Conservation (phyloP, 1,140 invertebrate genomes). For the Dinothrombium tinctorium region DNA sequence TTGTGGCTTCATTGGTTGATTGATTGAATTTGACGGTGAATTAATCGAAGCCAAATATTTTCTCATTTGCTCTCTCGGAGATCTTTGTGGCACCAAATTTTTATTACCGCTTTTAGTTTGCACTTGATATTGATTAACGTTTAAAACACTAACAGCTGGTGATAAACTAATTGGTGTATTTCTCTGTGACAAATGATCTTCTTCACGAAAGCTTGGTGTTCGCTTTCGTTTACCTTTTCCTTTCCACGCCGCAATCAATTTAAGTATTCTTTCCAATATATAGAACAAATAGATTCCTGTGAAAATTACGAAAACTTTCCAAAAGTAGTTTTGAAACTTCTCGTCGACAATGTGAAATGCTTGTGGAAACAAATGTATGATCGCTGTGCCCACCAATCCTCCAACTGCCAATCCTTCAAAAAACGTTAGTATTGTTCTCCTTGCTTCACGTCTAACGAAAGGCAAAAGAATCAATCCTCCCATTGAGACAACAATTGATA, state of each 20-base stretch:
- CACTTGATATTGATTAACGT: too few relatives aligned
- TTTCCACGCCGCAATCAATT: slow-evolving; percentile 4
- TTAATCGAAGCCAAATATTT: too few relatives aligned
- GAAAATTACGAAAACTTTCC: slow-evolving; percentile 12
- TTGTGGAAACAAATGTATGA: slow-evolving; percentile 13
- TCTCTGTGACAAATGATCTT: too few relatives aligned
- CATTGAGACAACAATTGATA: slow-evolving; percentile 13
- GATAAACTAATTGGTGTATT: too few relatives aligned
- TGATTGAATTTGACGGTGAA: too few relatives aligned
- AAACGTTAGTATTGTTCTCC: slow-evolving; percentile 11
- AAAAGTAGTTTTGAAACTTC: slow-evolving; percentile 11
- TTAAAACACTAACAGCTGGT: too few relatives aligned
- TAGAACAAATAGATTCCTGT: slow-evolving; percentile 13
- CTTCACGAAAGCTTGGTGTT: background rate
- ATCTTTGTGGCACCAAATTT: too few relatives aligned
- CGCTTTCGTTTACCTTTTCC: slow-evolving; percentile 1
- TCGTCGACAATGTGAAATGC: slow-evolving; percentile 12
- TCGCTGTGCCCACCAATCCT: slow-evolving; percentile 10
- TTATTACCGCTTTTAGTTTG: too few relatives aligned
- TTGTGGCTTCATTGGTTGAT: too few relatives aligned
- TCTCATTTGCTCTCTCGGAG: too few relatives aligned
- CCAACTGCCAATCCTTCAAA: slow-evolving; percentile 13
- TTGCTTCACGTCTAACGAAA: slow-evolving; percentile 8
- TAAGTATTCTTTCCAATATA: slow-evolving; percentile 8
- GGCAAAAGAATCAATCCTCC: slow-evolving; percentile 12